These are phyloP conservation scores for silkworm (Bombyx mori) DNA, from an alignment of 1,140 invertebrate genomes.

Conservation along the genomic window DNA sequence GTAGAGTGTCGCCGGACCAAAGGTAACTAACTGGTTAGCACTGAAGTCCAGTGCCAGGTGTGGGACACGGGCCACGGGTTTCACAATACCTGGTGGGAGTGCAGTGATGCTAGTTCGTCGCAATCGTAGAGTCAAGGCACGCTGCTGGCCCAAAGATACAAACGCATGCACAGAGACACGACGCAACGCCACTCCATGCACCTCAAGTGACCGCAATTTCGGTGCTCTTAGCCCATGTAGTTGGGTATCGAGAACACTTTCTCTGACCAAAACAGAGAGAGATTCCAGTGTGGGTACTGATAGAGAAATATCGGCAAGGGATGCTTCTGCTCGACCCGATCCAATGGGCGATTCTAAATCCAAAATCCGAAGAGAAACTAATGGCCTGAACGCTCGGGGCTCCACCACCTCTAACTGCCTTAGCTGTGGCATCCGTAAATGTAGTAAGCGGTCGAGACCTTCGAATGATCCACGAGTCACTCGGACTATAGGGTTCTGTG, in stretches of 20 bases:
- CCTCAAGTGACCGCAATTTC: slow-evolving; percentile 81
- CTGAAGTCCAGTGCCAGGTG: slow-evolving; percentile 83
- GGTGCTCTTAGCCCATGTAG: slow-evolving; percentile 74
- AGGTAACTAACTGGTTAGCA: slow-evolving; percentile 80
- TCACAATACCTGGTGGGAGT: slow-evolving; percentile 80
- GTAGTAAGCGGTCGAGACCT: slow-evolving; percentile 57
- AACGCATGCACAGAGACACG: slow-evolving; percentile 78
- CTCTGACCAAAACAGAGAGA: slow-evolving; percentile 76
- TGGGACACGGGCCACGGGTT: slow-evolving; percentile 78
- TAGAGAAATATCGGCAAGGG: slow-evolving; percentile 74
- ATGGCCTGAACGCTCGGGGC: slow-evolving; percentile 74
- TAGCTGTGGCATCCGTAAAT: slow-evolving; percentile 56
- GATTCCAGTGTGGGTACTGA: slow-evolving; percentile 71
- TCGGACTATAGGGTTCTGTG: slow-evolving; percentile 73
- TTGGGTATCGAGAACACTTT: slow-evolving; percentile 77
- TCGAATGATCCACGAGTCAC: slow-evolving; percentile 48
- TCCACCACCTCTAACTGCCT: slow-evolving; percentile 74
- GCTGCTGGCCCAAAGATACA: slow-evolving; percentile 70
- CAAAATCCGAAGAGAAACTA: slow-evolving; percentile 74
- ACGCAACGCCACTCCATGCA: slow-evolving; percentile 79
- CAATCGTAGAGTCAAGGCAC: slow-evolving; percentile 80
- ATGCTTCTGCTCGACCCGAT: slow-evolving; percentile 69
- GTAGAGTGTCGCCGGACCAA: slow-evolving; percentile 84
- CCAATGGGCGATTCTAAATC: slow-evolving; percentile 77
- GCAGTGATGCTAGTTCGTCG: slow-evolving; percentile 79